phyloP scores from a whole-genome alignment of 2,797 vertebrate genomes.

The Lophius americanus region DNA sequence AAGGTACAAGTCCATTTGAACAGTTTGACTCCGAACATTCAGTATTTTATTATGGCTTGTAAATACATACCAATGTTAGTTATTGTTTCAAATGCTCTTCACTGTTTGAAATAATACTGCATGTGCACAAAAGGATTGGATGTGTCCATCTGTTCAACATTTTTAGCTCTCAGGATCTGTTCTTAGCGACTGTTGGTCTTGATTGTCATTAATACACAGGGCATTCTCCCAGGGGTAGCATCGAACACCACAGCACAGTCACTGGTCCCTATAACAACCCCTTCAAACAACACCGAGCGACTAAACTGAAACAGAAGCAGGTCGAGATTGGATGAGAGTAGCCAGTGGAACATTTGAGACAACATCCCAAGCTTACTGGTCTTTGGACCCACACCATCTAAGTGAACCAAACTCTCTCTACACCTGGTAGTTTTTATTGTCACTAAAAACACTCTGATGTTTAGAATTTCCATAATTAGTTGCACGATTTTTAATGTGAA shows the following conservation, averaged over 20 bases:
- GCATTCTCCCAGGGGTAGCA: conserved; percentile 62
- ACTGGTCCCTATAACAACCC: conserved; percentile 75
- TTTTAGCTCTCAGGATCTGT: conserved; percentile 66
- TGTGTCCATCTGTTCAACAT: conserved; percentile 65
- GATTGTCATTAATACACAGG: conserved; percentile 67
- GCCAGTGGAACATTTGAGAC: conserved; percentile 41
- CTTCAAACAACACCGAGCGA: conserved; percentile 55
- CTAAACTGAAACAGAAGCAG: conserved; percentile 51
- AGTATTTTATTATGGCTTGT: neutral
- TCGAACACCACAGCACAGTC: conserved; percentile 52
- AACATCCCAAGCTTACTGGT: conserved; percentile 31
- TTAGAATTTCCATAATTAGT: neutral
- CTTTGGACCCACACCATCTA: conserved; percentile 6
- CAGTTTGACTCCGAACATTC: conserved; percentile 6
- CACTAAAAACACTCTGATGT: neutral
- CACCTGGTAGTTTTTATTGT: conserved; percentile 1
- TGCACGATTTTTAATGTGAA: conserved; percentile 8
- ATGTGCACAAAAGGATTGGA: conserved; percentile 54
- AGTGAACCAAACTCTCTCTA: conserved; percentile 1
- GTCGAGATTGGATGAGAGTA: conserved; percentile 39
- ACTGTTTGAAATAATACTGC: conserved; percentile 40
- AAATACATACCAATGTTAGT: conserved; percentile 36
- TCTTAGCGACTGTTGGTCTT: conserved; percentile 76
- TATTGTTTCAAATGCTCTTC: conserved; percentile 33
- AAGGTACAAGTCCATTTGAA: neutral